Base-by-base conservation (phyloP, 2,797 vertebrate species). In the Amblyopsis hoosieri region DNA sequence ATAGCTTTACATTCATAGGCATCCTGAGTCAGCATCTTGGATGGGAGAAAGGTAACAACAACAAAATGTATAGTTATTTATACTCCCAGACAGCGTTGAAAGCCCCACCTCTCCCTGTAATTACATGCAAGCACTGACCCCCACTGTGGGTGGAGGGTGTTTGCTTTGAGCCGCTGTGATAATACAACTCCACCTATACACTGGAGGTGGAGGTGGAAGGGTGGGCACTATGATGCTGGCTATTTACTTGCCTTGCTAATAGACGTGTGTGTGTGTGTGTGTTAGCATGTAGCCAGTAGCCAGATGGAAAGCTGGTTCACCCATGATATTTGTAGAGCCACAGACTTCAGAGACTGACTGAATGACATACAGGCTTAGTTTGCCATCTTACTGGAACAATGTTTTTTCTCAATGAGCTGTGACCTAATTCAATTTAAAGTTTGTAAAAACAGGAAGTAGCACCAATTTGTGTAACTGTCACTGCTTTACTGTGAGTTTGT, bases 351-450 rank as follows among this genome's bases (percentile, higher is more conserved):
- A 61, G 52, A 64, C 19, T 58, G 57, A 61, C 2, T 13, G 17
- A 23, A 3, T 23, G 23, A 56, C 33, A 37, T 12, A 42, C 31
- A 37, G 37, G n/a, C 7, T 7, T 29, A 6, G 5, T 12, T 54
- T 15, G 8, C 33, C 33, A 5, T 67, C 62, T 89, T 74, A 88
- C 87, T 88, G 85, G 77, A 72, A 70, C 46, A 51, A 63, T 52
- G 60, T 90, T 89, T 91, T 90, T 91, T 90, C 83, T 91, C 85
- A 90, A 71, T 79, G 79, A 81, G 78, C 82, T 88, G 90, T 89
- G 87, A 90, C 75, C 60, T 73, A 72, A 64, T 55, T 69, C 67
- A 71, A 67, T 83, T 76, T 69, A 85, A 87, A 79, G 74, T 56
- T 66, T 77, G 76, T 66, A 60, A 19, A 37, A 37, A 53, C 80